Evolutionary conservation across 1,140 invertebrate genomes (phyloP).

Genomic region (Calephelis nemesis): DNA sequence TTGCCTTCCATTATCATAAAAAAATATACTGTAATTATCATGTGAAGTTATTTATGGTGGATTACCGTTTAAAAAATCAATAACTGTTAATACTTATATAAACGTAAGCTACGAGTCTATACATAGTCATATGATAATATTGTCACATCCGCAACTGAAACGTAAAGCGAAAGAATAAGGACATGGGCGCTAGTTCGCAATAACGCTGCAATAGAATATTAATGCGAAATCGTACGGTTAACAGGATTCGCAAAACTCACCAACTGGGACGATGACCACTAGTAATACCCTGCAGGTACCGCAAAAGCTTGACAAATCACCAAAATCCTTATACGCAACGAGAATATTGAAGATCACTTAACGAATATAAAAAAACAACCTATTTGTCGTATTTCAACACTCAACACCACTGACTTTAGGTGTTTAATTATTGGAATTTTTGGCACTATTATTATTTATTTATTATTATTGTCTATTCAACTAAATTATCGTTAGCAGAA

Average conservation of each 20-base stretch:
- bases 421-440: no score
- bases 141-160: constrained; percentile 28
- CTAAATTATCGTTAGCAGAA: no score
- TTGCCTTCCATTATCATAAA: no score
- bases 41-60: no score
- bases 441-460: no score
- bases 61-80: no score
- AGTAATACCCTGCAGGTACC: constrained; percentile 39
- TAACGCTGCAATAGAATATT: constrained; percentile 65
- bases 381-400: no score
- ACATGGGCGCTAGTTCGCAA: constrained; percentile 55
- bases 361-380: no score
- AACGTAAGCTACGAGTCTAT: constrained; percentile 15
- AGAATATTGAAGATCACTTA: constrained; percentile 1
- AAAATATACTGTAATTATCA: no score
- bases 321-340: constrained; percentile 18
- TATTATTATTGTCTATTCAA: no score
- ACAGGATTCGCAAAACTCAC: constrained; percentile 73
- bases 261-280: constrained; percentile 67
- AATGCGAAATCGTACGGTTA: constrained; percentile 65
- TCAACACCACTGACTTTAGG: no score
- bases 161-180: constrained; percentile 33
- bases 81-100: constrained; percentile 23
- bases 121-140: constrained; percentile 26
- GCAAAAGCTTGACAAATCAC: constrained; percentile 38